Evolutionary conservation across 1,140 invertebrate genomes (phyloP).

Genomic region (Brachystomella parvula): DNA sequence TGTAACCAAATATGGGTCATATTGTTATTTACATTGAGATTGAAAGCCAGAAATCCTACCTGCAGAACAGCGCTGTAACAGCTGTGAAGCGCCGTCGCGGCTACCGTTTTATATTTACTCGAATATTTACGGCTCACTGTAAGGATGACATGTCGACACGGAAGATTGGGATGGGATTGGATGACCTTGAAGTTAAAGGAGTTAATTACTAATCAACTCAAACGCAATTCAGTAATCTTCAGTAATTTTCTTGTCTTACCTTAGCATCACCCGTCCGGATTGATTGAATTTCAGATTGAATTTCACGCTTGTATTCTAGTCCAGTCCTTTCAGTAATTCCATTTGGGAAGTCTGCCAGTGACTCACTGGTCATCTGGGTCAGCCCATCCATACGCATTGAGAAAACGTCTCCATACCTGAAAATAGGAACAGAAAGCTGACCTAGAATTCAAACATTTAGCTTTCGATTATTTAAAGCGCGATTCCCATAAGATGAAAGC

Average conservation of each 20-base stretch:
- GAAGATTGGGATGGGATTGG: slow-evolving; percentile 29
- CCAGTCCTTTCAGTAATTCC: slow-evolving; percentile 29
- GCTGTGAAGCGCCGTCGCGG: slow-evolving; percentile 30
- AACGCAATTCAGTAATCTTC: too few species aligned
- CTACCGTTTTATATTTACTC: slow-evolving; percentile 23
- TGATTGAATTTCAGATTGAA: slow-evolving; percentile 24
- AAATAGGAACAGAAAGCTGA: slow-evolving; percentile 12
- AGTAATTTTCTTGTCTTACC: not conserved
- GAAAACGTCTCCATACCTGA: slow-evolving; percentile 33
- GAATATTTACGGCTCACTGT: slow-evolving; percentile 30
- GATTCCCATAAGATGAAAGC: too few species aligned
- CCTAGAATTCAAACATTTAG: too few species aligned
- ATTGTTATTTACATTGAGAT: not conserved
- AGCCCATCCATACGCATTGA: slow-evolving; percentile 30
- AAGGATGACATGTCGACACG: slow-evolving; percentile 33
- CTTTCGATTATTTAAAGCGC: too few species aligned
- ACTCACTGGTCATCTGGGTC: slow-evolving; percentile 34
- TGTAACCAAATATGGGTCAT: slow-evolving; percentile 6
- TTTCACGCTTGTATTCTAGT: slow-evolving; percentile 16
- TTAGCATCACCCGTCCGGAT: slow-evolving; percentile 37
- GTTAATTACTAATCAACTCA: too few species aligned
- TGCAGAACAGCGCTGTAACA: slow-evolving; percentile 35
- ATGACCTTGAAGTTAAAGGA: too few species aligned
- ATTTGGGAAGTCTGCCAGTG: slow-evolving; percentile 20
- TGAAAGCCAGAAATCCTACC: slow-evolving; percentile 12